Evolutionary conservation across 2,888 invertebrate species (phyloP), one percentile per base, ranked within the genome.

Genomic region (Ochropacha duplaris): DNA sequence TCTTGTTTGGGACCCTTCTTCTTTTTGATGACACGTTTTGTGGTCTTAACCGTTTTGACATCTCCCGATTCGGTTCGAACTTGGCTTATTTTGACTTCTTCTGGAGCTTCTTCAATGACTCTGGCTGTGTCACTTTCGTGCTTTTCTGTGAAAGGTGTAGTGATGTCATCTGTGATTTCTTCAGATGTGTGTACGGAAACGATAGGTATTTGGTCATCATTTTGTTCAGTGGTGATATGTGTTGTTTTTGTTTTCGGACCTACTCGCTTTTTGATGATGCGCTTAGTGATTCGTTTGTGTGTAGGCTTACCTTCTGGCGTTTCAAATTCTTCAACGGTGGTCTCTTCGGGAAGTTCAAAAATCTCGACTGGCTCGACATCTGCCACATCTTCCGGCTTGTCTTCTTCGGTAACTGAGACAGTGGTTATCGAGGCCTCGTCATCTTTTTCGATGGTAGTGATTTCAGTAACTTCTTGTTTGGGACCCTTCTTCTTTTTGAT

Each of bases 241-340:
- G 71, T 70, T 61, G 87, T 72, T 71, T 87, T 78, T 54, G 88
- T 59, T 60, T 79, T 81, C n/a, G 69, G 50, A 50, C 66, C 62
- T 22, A 65, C 62, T 44, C 65, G 51, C 49, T 62, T 61, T 60
- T 64, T 65, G 34, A 62, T 61, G 0, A 56, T 56, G 2, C 64
- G 62, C 57, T 58, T 69, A 1, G 61, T 69, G 12, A 16, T 14
- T 77, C 64, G 65, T 57, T 58, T 70, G 22, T 76, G 66, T 57
- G 52, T 81, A 64, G n/a, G 82, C 71, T 54, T 84, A 70, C 66
- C 83, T 72, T 69, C 86, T 75, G 54, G 69, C 57, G 28, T 59
- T 3, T 60, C 54, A 59, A 69, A 49, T 16, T 69, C 67, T 39
- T 69, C 72, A 1, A 71, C 50, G 0, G 60, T 63, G 0, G 61